Conservation (phyloP, 2,888 invertebrate genomes). For the Protophormia terraenovae region DNA sequence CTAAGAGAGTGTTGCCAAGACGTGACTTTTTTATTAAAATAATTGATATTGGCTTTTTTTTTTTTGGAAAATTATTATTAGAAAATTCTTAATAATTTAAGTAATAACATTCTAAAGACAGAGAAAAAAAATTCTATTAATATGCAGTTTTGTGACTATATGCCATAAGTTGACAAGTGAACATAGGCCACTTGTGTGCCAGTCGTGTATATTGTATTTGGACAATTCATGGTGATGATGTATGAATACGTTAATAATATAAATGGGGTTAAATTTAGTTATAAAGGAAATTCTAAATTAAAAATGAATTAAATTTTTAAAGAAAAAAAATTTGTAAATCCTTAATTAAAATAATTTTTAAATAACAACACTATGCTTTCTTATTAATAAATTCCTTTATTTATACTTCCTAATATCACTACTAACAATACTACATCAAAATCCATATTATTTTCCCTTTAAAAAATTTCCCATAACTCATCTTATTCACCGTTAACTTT, state of each 20-base stretch:
- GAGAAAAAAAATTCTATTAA: neutral
- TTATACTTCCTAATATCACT: neutral
- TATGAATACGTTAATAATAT: conserved; percentile 35
- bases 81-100: conserved; percentile 50
- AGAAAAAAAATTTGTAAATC: too few species aligned
- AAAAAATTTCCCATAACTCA: neutral
- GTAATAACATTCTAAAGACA: too few species aligned
- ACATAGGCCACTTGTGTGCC: neutral
- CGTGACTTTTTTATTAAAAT: conserved; percentile 55
- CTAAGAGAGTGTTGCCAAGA: conserved; percentile 32
- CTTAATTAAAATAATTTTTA: too few species aligned
- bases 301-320: neutral
- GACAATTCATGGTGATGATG: conserved; percentile 3
- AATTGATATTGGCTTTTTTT: conserved; percentile 9
- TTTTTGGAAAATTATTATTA: conserved; percentile 6
- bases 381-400: too few species aligned
- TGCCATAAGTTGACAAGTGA: too few species aligned
- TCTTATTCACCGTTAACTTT: conserved; percentile 28
- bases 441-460: neutral
- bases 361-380: too few species aligned
- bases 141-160: conserved; percentile 8
- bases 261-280: conserved; percentile 40
- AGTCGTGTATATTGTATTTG: neutral
- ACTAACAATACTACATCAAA: neutral
- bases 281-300: neutral